Evolutionary conservation across 1,140 invertebrate species (phyloP).

Genomic region (Coptotermes formosanus): DNA sequence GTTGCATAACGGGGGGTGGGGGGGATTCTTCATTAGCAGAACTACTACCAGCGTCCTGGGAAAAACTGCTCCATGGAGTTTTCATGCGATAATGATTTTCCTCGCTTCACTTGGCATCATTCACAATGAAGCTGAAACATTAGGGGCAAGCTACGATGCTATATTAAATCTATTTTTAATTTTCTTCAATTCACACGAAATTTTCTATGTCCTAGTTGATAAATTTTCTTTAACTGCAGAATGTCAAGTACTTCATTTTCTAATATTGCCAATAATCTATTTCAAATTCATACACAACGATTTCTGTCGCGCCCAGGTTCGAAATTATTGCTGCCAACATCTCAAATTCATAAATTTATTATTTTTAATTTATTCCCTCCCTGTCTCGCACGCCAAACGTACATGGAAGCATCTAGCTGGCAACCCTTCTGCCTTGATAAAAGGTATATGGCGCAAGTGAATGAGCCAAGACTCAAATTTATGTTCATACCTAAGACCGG

Average conservation of each 20-base stretch:
- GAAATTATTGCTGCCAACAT: neutral
- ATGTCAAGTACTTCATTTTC: neutral
- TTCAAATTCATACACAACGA: neutral
- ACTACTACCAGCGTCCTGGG: no score
- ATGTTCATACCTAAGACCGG: neutral
- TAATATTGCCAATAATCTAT: neutral
- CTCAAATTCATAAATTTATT: no score
- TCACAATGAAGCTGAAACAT: no score
- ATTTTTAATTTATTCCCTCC: neutral
- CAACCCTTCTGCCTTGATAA: neutral
- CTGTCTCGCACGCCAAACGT: neutral
- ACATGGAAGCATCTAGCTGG: neutral
- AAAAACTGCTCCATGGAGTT: no score
- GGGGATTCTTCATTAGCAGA: no score
- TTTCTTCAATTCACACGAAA: neutral
- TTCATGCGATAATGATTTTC: no score
- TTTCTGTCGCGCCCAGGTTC: neutral
- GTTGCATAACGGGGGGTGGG: no score
- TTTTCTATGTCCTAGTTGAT: neutral
- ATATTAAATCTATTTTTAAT: neutral
- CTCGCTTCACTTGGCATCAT: no score
- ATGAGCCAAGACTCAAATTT: neutral
- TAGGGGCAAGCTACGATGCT: no score
- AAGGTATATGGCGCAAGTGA: neutral
- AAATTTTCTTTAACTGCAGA: neutral